Conservation (phyloP, 2,113 vertebrate genomes). For the Melanerpes formicivorus region DNA sequence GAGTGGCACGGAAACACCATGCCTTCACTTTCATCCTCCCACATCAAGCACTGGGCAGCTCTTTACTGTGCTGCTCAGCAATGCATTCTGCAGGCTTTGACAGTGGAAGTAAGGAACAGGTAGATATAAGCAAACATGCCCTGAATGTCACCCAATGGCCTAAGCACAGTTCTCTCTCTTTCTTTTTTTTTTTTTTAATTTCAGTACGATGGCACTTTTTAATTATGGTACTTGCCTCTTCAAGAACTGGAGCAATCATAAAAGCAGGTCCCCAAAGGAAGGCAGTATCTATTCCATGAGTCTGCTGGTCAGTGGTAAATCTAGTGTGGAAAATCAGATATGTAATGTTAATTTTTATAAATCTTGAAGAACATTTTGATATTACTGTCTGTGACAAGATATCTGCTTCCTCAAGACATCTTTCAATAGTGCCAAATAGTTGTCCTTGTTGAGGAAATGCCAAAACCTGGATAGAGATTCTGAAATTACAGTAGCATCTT, state of each 20-base stretch:
- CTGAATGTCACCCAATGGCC: conserved; percentile 16
- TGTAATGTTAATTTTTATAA: not conserved
- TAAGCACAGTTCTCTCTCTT: not conserved
- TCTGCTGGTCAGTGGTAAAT: conserved; percentile 59
- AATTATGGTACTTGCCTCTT: conserved; percentile 56
- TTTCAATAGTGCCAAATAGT: not conserved
- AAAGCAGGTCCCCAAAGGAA: conserved; percentile 71
- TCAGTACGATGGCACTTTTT: conserved; percentile 11
- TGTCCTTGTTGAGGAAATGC: not conserved
- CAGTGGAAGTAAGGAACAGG: not conserved
- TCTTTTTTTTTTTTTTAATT: not conserved
- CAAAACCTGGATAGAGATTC: not conserved
- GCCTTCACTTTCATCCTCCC: conserved; percentile 5
- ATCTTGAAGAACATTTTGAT: not conserved
- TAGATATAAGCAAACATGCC: not conserved
- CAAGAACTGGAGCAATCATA: conserved; percentile 62
- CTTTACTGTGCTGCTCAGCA: not conserved
- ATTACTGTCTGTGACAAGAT: not conserved
- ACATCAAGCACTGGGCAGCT: not conserved
- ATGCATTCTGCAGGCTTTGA: not conserved
- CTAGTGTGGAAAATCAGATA: conserved; percentile 34
- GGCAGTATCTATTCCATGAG: conserved; percentile 61
- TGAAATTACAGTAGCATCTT: not conserved
- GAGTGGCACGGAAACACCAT: not conserved
- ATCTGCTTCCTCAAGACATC: not conserved